Evolutionary conservation across 2,888 invertebrate species (phyloP).

Genomic region (Thymelicus acteon): DNA sequence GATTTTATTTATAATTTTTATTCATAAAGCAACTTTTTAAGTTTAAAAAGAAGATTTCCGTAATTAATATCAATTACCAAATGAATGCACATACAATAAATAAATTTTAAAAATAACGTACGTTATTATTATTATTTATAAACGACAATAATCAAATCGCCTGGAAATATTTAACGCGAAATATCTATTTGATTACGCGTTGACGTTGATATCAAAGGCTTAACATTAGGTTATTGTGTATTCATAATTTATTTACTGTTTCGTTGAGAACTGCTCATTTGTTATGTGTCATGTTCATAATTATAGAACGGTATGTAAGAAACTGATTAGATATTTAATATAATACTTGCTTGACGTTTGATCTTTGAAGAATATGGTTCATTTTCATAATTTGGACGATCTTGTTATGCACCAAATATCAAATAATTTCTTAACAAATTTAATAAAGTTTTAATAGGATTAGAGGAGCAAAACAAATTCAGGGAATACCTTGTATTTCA

Average conservation of each 20-base stretch:
- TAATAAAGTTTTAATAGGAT: no score
- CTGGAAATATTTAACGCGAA: conserved; percentile 17
- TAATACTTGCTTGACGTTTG: conserved; percentile 3
- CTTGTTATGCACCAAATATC: background rate
- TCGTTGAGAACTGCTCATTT: conserved; percentile 30
- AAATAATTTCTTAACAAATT: no score
- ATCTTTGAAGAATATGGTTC: background rate
- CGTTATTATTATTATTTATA: no score
- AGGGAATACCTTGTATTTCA: no score
- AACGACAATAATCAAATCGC: background rate
- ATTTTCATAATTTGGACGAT: background rate
- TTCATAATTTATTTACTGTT: conserved; percentile 24
- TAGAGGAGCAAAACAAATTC: no score
- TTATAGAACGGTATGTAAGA: conserved; percentile 22
- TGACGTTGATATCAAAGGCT: conserved; percentile 26
- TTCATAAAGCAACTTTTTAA: no score
- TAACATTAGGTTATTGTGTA: conserved; percentile 27
- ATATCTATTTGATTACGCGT: conserved; percentile 22
- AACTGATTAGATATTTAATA: conserved; percentile 19
- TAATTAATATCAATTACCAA: no score
- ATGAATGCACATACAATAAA: no score
- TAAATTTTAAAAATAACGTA: no score
- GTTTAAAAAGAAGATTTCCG: no score
- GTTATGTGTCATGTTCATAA: conserved; percentile 26
- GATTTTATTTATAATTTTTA: no score